Evolutionary conservation across 2,888 invertebrate species (phyloP), one percentile per base, ranked within the genome.

Genomic region (Branchinecta sandiegonensis): DNA sequence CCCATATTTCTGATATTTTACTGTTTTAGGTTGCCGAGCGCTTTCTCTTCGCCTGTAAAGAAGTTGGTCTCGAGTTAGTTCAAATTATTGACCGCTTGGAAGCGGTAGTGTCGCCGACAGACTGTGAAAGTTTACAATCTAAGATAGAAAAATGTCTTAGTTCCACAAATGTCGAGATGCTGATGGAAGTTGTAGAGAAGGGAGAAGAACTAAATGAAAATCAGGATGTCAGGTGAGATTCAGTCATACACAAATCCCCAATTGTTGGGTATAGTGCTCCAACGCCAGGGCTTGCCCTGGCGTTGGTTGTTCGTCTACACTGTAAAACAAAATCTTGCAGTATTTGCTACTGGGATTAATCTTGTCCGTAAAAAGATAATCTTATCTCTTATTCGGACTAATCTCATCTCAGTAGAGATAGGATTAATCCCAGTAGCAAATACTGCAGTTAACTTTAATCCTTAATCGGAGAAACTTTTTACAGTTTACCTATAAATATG

Each of bases 11-110:
- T 37, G 0, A 37, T 17, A 56, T 56, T 23, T 10, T 56, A 9
- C n/a, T 56, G n/a, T 56, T 56, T 10, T 56, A 56, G 63, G 63
- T 23, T 56, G 63, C 63, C 2, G 63, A 56, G 23, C n/a, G 63
- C 63, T 56, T 17, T 23, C n/a, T 56, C n/a, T n/a, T 9, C 8
- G 23, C n/a, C 23, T 56, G 63, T 56, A n/a, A 23, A 23, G 63
- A 10, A n/a, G 23, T 56, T 56, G 23, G 63, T 56, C 8, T 56
- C 23, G 63, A 56, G 63, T 10, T 56, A 10, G 63, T 56, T 56
- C 63, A 23, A 56, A 56, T 56, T 56, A 56, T 56, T 56, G 63
- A 56, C 23, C 23, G 14, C 23, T 23, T 56, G 23, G 63, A 56
- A 56, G 63, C n/a, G 23, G 23, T n/a, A n/a, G 14, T 23, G n/a